A percentile compares a stretch with the other conserved stretches of the same genome.
Evolutionary conservation across 2,113 vertebrate genomes (phyloP).

Genomic region (Catharus minimus): DNA sequence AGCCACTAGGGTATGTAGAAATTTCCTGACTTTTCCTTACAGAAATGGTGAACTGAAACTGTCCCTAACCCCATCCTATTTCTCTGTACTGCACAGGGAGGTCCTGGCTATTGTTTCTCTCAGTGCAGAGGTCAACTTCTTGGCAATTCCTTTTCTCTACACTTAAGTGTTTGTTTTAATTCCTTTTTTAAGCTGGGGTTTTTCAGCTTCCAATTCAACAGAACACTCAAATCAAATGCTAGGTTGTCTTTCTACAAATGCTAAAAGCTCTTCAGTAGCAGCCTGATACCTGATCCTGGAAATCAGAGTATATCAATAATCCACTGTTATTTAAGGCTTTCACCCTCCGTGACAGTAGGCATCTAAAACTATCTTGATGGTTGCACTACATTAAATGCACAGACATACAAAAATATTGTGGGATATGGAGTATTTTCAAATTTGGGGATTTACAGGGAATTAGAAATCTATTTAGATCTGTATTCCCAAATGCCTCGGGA

Average conservation of each 20-base stretch:
- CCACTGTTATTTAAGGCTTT: background rate
- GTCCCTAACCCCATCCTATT: background rate
- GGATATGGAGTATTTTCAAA: background rate
- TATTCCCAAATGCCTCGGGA: background rate
- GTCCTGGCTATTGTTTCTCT: constrained; percentile 26
- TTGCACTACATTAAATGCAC: background rate
- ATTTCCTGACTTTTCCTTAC: background rate
- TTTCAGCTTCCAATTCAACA: background rate
- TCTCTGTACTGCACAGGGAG: background rate
- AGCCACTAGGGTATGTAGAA: background rate
- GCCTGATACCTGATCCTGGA: background rate
- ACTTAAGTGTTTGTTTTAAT: constrained; percentile 21
- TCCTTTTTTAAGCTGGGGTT: background rate
- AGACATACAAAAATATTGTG: background rate
- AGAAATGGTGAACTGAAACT: background rate
- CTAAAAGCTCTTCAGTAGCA: background rate
- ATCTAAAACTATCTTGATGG: background rate
- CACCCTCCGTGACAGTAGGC: background rate
- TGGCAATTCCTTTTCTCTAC: constrained; percentile 16
- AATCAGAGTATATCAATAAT: background rate
- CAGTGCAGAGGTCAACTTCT: constrained; percentile 14
- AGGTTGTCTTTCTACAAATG: background rate
- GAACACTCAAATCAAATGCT: background rate
- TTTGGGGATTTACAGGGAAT: background rate
- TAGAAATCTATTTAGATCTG: background rate